These are phyloP conservation scores for Choristoneura fumiferana DNA, from an alignment of 1,140 invertebrate genomes.

Conservation along the genomic window DNA sequence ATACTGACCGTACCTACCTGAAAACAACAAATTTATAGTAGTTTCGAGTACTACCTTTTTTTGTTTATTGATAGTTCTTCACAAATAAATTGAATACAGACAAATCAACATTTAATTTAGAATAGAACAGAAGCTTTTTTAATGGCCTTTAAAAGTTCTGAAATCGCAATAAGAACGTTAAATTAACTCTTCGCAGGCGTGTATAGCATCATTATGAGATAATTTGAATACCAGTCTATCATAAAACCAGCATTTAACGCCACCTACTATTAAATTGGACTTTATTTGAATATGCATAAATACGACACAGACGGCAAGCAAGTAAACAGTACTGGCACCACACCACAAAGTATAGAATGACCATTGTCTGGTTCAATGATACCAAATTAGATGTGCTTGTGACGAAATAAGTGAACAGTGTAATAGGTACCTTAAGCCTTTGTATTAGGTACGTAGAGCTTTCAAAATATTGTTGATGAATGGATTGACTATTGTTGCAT, in stretches of 20 bases:
- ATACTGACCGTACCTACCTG: too few species aligned
- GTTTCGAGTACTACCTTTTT: too few species aligned
- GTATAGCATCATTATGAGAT: slow-evolving; percentile 40
- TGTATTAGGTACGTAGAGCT: slow-evolving; percentile 22
- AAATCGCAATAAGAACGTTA: too few species aligned
- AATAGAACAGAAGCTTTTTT: too few species aligned
- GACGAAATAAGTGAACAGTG: slow-evolving; percentile 24
- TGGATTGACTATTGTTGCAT: slow-evolving; percentile 30
- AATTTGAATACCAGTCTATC: slow-evolving; percentile 30
- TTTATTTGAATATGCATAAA: neutral
- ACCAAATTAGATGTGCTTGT: slow-evolving; percentile 33
- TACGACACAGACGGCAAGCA: slow-evolving; percentile 20
- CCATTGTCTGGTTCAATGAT: slow-evolving; percentile 53
- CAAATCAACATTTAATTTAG: too few species aligned
- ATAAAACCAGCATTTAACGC: slow-evolving; percentile 18
- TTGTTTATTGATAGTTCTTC: too few species aligned
- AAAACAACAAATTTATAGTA: too few species aligned
- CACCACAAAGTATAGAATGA: slow-evolving; percentile 55
- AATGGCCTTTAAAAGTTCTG: too few species aligned
- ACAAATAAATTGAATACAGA: too few species aligned
- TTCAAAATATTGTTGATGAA: slow-evolving; percentile 21
- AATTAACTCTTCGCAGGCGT: slow-evolving; percentile 23
- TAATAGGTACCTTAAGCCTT: slow-evolving; percentile 38
- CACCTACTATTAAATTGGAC: neutral
- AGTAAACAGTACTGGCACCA: slow-evolving; percentile 29